Evolutionary conservation across 2,888 invertebrate genomes (phyloP), one percentile per base, ranked within the genome.

Genomic region (Chymomyza amoena): DNA sequence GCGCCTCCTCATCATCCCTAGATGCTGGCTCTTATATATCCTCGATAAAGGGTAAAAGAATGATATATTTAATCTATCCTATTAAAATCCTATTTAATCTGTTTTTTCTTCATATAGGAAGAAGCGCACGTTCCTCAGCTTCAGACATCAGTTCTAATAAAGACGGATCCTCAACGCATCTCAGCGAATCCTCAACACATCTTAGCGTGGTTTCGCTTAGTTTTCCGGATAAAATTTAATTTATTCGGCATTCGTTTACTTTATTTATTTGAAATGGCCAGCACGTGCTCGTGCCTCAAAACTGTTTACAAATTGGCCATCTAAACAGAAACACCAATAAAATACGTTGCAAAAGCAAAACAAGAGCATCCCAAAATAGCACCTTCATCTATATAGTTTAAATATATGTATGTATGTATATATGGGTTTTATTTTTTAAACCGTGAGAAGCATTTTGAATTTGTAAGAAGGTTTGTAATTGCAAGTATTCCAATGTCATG

Each of bases 151-250:
- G 80, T 64, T 61, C 76, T 25, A 32, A 59, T 60, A 84, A 64
- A 56, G 87, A 78, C 6, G 85, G 78, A 0, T 13, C 61, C 1
- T 84, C 86, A 0, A 76, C 89, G 0, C 72, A 75, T 16, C 68
- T 90, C 0, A 90, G 90, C 68, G 80, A 80, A 0, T 13, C 61
- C 1, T 84, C 86, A 0, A 76, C 89, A 0, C 72, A 75, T 16
- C 68, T 90, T 0, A 90, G 90, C 68, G 80, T 90, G 7, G 68
- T 90, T 36, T 90, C 90, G 0, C 77, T 90, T 45, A 89, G 89
- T 69, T 87, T 91, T 63, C 88, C 89, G 6, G 66, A 64, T 3
- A 75, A 81, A 65, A 75, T 73, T 52, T 77, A 83, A 72, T 75
- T 18, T 52, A 9, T 9, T 64, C 20, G 32, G 4, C 9, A 32